Percentiles rank a stretch among this genome's conserved stretches.
Conservation (phyloP, 1,140 invertebrate species). For the Maconellicoccus hirsutus region DNA sequence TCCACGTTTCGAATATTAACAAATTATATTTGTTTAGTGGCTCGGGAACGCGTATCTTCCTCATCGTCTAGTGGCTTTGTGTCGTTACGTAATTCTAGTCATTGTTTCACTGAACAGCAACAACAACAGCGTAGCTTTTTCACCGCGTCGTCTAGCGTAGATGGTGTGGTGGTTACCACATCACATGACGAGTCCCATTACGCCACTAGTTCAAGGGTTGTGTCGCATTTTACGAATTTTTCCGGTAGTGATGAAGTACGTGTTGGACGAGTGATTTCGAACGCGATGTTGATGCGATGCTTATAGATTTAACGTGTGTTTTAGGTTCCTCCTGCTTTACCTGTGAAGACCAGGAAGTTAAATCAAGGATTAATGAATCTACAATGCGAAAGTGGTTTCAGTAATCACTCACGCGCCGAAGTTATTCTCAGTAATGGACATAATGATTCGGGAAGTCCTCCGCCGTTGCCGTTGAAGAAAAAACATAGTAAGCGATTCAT, state of each 20-base stretch:
- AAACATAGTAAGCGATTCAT: constrained; percentile 71
- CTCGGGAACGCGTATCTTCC: constrained; percentile 14
- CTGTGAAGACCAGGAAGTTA: neutral
- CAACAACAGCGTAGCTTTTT: constrained; percentile 3
- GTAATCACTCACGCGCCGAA: neutral
- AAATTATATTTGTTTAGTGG: neutral
- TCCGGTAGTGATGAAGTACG: neutral
- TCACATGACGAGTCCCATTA: constrained; percentile 44
- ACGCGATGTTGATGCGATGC: too few relatives aligned
- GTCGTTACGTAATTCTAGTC: constrained; percentile 13
- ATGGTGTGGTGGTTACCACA: constrained; percentile 40
- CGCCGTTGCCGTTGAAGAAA: constrained; percentile 80
- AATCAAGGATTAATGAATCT: neutral
- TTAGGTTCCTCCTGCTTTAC: constrained; percentile 1
- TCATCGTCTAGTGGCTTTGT: constrained; percentile 15
- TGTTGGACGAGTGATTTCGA: too few relatives aligned
- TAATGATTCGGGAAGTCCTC: constrained; percentile 47
- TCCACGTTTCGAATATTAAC: neutral
- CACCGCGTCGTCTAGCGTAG: constrained; percentile 13
- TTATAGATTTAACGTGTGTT: too few relatives aligned
- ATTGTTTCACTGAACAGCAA: constrained; percentile 5
- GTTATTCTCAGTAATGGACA: constrained; percentile 8
- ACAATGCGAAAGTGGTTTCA: neutral
- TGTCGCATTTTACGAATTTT: neutral
- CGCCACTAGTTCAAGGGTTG: neutral